Base-by-base conservation (phyloP, 2,888 invertebrate genomes). In the Pomacea canaliculata region DNA sequence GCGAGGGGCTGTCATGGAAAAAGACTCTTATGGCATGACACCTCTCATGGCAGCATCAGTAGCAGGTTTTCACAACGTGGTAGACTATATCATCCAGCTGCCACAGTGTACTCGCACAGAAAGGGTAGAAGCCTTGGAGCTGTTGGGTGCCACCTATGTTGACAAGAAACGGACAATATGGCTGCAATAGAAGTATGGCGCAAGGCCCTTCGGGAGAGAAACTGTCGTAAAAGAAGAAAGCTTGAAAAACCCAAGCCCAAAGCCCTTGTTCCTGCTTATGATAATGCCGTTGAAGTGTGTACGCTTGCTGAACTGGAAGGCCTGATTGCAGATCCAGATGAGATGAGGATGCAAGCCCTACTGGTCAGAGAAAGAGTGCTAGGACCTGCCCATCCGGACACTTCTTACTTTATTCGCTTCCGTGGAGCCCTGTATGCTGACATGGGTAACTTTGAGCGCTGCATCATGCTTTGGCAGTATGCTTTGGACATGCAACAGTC, bases 21-120 rank as follows among this genome's bases (percentile, higher is more conserved):
- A 96, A 51, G 98, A 98, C 92, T 96, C 96, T 27, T 97, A 97
- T 91, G 98, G 96, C 81, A 97, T 98, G 96, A 97, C 98, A 66
- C 98, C 99, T 46, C 92, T 99, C 78, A 92, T 98, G 88, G 96
- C 97, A 77, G 98, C 98, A 56, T 92, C 92, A 75, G 96, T 97
- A 63, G 95, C 97, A 56, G 98, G 98, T 79, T 97, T 97, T 92
- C 94, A 95, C 82, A 95, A 95, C 90, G 96, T 98, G 85, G 97
- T 98, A 73, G 97, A 97, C 91, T 97, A 96, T 92, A 93, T 98
- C 81, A 96, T 97, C 83, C 75, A 78, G 18, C 78, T 86, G 56
- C 74, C 80, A 8, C 93, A 93, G 81, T 96, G 96, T 63, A 93
- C 94, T 13, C 82, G 81, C 60, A 71, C 94, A 86, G 91, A 92